Percentiles rank a stretch among this genome's conserved stretches.
Conservation (phyloP, 2,888 invertebrate species). For the Drosophila flavopinicola region DNA sequence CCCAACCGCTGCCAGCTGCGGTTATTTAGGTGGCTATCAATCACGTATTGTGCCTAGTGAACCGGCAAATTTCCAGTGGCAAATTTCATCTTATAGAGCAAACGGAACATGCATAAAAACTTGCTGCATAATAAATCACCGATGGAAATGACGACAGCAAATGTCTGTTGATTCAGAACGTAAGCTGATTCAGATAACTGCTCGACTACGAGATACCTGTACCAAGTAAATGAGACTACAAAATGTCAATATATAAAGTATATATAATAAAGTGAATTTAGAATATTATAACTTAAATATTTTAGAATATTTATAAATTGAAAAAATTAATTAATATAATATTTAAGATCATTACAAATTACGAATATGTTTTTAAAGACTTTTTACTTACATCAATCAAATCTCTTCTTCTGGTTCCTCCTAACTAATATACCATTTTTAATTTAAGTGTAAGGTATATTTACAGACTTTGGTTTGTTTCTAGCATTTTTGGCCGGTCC, state of each 20-base stretch:
- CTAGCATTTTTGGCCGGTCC: conserved; percentile 4
- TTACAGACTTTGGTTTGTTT: conserved; percentile 1
- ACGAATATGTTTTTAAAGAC: neutral
- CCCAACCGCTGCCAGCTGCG: conserved; percentile 10
- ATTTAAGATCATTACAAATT: neutral
- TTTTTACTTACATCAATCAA: neutral
- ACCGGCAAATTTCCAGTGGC: conserved; percentile 45
- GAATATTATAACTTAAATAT: too few species aligned
- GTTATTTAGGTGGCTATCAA: conserved; percentile 32
- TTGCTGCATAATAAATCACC: conserved; percentile 71
- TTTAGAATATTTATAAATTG: neutral
- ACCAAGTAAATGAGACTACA: neutral
- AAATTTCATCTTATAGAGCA: conserved; percentile 22
- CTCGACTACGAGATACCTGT: conserved; percentile 23
- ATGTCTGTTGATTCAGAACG: conserved; percentile 49
- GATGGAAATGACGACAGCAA: conserved; percentile 56
- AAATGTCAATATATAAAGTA: too few species aligned
- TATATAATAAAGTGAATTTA: too few species aligned
- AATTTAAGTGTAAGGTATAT: neutral
- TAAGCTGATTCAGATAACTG: conserved; percentile 9
- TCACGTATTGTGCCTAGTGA: conserved; percentile 43
- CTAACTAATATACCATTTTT: neutral
- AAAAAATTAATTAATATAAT: neutral
- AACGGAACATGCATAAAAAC: conserved; percentile 45
- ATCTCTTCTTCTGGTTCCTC: neutral